Percentiles rank a stretch among this genome's conserved stretches.
phyloP scores from a whole-genome alignment of 1,140 invertebrate species.

The Homarus americanus region DNA sequence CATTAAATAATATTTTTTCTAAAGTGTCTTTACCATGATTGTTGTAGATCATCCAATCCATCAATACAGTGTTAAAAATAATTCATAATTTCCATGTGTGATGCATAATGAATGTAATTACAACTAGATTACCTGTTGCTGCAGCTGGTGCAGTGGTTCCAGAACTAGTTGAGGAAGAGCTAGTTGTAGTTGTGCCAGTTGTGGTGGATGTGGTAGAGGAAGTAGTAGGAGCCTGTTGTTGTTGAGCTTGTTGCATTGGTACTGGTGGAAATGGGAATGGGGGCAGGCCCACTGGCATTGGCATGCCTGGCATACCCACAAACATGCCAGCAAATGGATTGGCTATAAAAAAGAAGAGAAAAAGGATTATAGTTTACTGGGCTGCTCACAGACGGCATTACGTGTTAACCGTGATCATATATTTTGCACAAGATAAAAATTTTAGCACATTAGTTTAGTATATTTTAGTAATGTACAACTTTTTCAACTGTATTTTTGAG shows the following conservation, averaged over 20 bases:
- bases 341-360: slow-evolving; percentile 36
- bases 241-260: slow-evolving; percentile 66
- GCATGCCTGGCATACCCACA: slow-evolving; percentile 52
- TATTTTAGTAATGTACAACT: too few species aligned
- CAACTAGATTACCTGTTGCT: slow-evolving; percentile 39
- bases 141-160: slow-evolving; percentile 28
- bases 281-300: slow-evolving; percentile 74
- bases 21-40: too few species aligned
- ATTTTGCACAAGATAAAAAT: too few species aligned
- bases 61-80: background rate
- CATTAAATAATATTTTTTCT: too few species aligned
- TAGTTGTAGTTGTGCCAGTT: slow-evolving; percentile 22
- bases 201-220: slow-evolving; percentile 29
- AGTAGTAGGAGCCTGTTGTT: slow-evolving; percentile 59
- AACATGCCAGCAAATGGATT: slow-evolving; percentile 62
- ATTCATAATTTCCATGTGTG: background rate
- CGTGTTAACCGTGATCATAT: too few species aligned
- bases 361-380: background rate
- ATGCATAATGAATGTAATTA: too few species aligned
- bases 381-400: too few species aligned
- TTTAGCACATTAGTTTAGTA: too few species aligned
- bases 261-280: slow-evolving; percentile 77
- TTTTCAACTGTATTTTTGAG: too few species aligned
- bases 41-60: too few species aligned
- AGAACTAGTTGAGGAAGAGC: slow-evolving; percentile 60